These are phyloP conservation scores for Halesus radiatus DNA, from an alignment of 1,140 invertebrate species.

Conservation along the genomic window DNA sequence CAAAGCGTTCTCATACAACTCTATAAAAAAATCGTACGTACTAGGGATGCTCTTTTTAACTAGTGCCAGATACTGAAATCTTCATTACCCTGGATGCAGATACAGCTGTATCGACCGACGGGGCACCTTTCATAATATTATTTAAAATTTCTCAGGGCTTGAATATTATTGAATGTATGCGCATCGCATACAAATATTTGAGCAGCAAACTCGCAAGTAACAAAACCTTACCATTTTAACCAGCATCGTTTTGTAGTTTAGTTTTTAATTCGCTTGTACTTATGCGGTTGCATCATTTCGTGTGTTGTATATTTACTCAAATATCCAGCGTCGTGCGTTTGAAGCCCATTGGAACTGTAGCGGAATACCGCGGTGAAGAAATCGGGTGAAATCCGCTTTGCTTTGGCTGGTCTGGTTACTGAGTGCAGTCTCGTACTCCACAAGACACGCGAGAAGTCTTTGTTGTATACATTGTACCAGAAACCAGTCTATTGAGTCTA, in stretches of 20 bases:
- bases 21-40: not conserved
- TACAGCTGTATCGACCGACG: constrained; percentile 23
- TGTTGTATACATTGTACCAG: no score
- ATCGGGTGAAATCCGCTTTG: not conserved
- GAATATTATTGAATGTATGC: no score
- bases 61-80: not conserved
- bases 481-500: no score
- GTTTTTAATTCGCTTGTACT: no score
- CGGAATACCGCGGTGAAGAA: not conserved
- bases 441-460: no score
- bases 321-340: not conserved
- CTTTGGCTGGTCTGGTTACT: not conserved
- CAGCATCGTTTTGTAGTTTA: no score
- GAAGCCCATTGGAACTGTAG: not conserved
- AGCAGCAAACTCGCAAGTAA: no score
- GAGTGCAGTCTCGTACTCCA: no score
- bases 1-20: not conserved
- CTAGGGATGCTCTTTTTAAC: not conserved
- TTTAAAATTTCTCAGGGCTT: constrained; percentile 14
- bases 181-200: no score
- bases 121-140: constrained; percentile 11
- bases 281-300: no score
- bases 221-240: no score
- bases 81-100: not conserved
- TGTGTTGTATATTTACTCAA: no score